Base-by-base conservation (phyloP, 2,113 vertebrate genomes). In the Grus americana region DNA sequence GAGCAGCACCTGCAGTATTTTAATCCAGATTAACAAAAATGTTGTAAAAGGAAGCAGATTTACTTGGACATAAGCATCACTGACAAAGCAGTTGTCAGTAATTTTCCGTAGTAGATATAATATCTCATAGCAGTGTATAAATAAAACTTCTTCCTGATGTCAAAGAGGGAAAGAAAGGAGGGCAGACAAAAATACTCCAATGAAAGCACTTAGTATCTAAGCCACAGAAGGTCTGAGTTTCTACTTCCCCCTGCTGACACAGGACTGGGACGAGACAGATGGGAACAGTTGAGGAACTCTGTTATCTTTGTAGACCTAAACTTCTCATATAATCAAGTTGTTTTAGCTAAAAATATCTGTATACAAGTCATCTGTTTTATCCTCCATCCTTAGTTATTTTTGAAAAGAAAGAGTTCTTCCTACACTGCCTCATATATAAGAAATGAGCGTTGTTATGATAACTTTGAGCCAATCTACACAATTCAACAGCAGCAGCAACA, bases 241-340 rank as follows among this genome's bases (percentile, higher is more conserved):
- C 95, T 97, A 93, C 96, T 97, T 97, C 95, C 96, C 95, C 94
- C 96, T 97, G 73, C 96, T 96, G 96, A 97, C 96, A 93, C n/a
- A 90, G 94, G 96, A 92, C 87, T 90, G 85, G 67, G 94, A 92
- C 1, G 0, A 91, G 95, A 95, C 91, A 91, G 84, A 97, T 88
- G 66, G 71, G 66, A 95, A 79, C 89, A 94, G 71, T 91, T 95
- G 87, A 92, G 50, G 84, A 87, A 85, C 58, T 86, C 79, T n/a
- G 67, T 84, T 95, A 68, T 72, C 79, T 79, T 93, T 73, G 61
- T 79, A 93, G 81, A 88, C 42, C 23, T 78, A 84, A 86, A 76
- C 46, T 91, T 81, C 59, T 91, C 67, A 21, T 82, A 76, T 73
- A 93, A 95, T 92, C 44, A 66, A 84, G 57, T 87, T 68, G 4